Conservation (phyloP, 2,113 vertebrate genomes). For the Malurus melanocephalus region DNA sequence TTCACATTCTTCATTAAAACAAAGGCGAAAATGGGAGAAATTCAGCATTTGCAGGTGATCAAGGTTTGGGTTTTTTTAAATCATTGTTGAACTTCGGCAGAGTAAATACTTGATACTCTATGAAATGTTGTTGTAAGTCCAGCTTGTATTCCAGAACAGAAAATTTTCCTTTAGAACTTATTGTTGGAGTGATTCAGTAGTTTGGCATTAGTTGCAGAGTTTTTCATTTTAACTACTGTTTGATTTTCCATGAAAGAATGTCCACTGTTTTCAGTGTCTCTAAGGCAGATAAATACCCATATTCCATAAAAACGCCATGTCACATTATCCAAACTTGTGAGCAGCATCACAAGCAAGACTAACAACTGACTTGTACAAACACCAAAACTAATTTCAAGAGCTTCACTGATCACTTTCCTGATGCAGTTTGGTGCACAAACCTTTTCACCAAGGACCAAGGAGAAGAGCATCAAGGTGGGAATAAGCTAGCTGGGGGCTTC, state of each 20-base stretch:
- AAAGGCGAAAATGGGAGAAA: not conserved
- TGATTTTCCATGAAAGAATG: constrained; percentile 42
- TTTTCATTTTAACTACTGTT: constrained; percentile 57
- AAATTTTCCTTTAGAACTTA: constrained; percentile 8
- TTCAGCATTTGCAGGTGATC: not conserved
- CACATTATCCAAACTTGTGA: not conserved
- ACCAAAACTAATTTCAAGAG: not conserved
- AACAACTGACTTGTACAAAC: not conserved
- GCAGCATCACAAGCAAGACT: not conserved
- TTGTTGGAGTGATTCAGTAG: constrained; percentile 45
- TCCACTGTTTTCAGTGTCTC: constrained; percentile 5
- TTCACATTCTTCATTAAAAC: not conserved
- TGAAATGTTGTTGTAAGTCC: not conserved
- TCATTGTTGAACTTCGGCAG: not conserved
- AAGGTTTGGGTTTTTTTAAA: not conserved
- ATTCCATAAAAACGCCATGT: not conserved
- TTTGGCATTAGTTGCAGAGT: constrained; percentile 12
- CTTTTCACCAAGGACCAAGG: not conserved
- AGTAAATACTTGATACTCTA: not conserved
- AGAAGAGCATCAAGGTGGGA: not conserved
- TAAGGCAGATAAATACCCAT: not conserved
- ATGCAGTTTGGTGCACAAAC: not conserved
- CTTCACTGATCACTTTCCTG: not conserved
- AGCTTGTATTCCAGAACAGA: not conserved
- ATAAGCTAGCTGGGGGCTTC: not conserved